Evolutionary conservation across 2,888 invertebrate genomes (phyloP), one percentile per base, ranked within the genome.

Genomic region (Dryadula phaetusa): DNA sequence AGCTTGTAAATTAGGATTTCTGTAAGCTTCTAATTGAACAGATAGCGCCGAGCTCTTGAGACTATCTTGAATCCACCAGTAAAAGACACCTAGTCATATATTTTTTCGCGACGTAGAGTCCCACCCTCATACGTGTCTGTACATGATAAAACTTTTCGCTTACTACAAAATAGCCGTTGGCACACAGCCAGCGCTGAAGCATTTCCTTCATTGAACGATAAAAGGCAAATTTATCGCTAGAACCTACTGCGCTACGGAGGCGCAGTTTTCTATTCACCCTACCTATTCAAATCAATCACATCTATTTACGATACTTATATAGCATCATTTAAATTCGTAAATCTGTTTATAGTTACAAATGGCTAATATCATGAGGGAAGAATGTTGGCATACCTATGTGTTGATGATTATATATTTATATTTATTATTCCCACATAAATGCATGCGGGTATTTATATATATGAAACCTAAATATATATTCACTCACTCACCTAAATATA

Each of bases 151-250:
- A 62, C 20, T 16, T 12, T 20, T 60, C 49, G 60, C 60, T 52
- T 65, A 37, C 49, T 28, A 60, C 60, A 40, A 64, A 46, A 56
- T 56, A 60, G 37, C 56, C 47, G 49, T 20, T 65, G 65, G 65
- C 60, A 28, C 25, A 14, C n/a, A 14, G 65, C 65, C 65, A 65
- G 12, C n/a, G 20, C 46, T 34, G 56, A 49, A 49, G 56, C 58
- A 49, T 65, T 65, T 65, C 65, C 58, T 65, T 60, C 65, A 65
- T 49, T 60, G 65, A 60, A 63, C 63, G 56, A 44, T 64, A 64
- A 64, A 67, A 58, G 64, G 67, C 63, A 52, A 67, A 67, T 67
- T 67, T 58, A 64, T 52, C 58, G 64, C 40, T 28, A n/a, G 32
- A 64, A 64, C 22, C 46, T 52, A 40, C 54, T 58, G 34, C 53